Base-by-base conservation (phyloP, 1,140 invertebrate species). In the Steinernema feltiae region DNA sequence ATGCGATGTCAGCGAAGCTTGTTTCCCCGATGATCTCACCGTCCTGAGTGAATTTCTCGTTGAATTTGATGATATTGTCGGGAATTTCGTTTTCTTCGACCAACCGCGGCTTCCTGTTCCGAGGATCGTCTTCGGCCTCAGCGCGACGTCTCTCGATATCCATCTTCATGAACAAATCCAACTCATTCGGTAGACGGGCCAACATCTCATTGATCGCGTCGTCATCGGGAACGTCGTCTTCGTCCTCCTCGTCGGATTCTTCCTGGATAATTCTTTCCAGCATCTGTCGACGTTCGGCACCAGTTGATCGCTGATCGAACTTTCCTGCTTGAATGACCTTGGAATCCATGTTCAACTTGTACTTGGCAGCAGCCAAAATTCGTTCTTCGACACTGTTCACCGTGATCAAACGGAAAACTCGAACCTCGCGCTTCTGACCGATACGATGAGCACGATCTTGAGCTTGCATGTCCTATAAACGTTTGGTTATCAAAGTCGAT, bases 401-500 rank as follows among this genome's bases (percentile, higher is more conserved):
- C 0, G 95, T 97, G 92, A 98, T 97, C n/a, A 98, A 89, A 48
- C 96, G 90, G 1, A 98, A 88, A 0, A 98, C 95, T 29, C 95
- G 90, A 29, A 98, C 95, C 88, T 98, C 95, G 87, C 97, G 97
- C 75, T 94, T 92, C 88, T 99, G 97, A 0, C 97, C 97, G 80
- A 99, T 99, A 89, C 97, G 92, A 91, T 99, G 97, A 12, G 97
- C 97, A 87, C 97, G 91, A 90, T 99, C 97, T 89, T 98, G 96
- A 7, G 97, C 97, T 91, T 98, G 95, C 71, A 97, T 89, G 90
- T 98, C 94, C 91, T 92, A 78, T 12, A 82, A 78, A 15, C 15
- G 24, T 3, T 18, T 12, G 2, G 17, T 32, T 32, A 3, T 12
- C 31, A 46, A 30, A 32, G 53, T 63, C 15, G 15, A 63, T 27